Base-by-base conservation (phyloP, 2,113 vertebrate genomes). In the Maylandia zebra region DNA sequence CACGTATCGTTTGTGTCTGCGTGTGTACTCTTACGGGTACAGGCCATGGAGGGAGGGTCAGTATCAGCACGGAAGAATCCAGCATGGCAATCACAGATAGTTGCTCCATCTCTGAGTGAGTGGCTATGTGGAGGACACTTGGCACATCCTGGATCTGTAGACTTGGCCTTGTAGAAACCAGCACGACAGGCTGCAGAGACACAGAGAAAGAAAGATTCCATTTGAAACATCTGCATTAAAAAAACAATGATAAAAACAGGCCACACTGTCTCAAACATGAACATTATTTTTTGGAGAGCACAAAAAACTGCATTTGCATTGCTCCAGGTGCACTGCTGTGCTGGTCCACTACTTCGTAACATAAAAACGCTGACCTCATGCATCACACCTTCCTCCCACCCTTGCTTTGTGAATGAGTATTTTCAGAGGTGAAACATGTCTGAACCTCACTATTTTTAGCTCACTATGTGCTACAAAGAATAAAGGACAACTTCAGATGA, bases 91-190 rank as follows among this genome's bases (percentile, higher is more conserved):
- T 93, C 92, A 2, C 95, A 96, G 82, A 83, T 82, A 1, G 87
- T 88, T 2, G 91, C 91, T 16, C 93, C 93, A 6, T 95, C 94
- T 66, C 93, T 89, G 71, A 93, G 88, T 0, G 94, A 93, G 90
- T 94, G 91, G 89, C 95, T 96, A 14, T 94, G 94, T 6, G 93
- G 95, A 48, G 95, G 95, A 82, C 95, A 96, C 85, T 96, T 96
- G 1, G 85, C 89, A 53, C 95, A 96, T 30, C 86, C 92, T 1
- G 71, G 69, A 7, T 95, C 94, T 6, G 94, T 92, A 38, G 93
- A 90, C 85, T 53, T 89, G 71, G 95, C 83, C 81, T 94, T 95
- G 88, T 96, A 95, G 89, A 95, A 95, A 30, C 94, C 95, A 57
- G 53, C 66, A 7, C 93, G 43, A 57, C 95, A 96, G 45, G 95